Conservation (phyloP, 2,113 vertebrate genomes). For the Ceuthmochares aereus region DNA sequence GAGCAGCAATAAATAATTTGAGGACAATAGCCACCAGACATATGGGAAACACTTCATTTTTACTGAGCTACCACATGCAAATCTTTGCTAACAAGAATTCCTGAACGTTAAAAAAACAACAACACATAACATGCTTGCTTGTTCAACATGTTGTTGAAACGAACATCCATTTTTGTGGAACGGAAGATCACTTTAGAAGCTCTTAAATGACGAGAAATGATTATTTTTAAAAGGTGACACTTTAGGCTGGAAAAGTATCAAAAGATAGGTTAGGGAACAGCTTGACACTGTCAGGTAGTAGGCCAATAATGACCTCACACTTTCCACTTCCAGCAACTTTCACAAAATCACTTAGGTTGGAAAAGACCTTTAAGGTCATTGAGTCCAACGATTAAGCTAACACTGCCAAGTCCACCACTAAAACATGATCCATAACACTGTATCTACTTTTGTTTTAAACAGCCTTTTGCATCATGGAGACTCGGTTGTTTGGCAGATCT, state of each 20-base stretch:
- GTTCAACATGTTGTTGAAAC: neutral
- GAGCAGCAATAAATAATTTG: neutral
- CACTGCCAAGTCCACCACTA: no score
- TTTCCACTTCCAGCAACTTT: neutral
- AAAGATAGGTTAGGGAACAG: neutral
- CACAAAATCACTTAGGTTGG: no score
- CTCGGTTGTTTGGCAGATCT: neutral
- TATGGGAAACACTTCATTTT: conserved; percentile 30
- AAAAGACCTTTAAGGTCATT: no score
- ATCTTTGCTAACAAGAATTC: conserved; percentile 16
- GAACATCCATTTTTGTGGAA: neutral
- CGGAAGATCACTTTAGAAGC: neutral
- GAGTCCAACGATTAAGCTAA: no score
- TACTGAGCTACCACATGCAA: neutral
- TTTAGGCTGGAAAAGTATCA: neutral
- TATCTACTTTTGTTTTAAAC: neutral
- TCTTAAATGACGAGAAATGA: neutral
- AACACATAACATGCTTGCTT: neutral
- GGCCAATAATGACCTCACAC: neutral
- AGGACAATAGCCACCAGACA: conserved; percentile 22
- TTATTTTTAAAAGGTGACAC: neutral
- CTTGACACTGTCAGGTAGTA: neutral
- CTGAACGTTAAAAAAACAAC: neutral
- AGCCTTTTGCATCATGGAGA: neutral
- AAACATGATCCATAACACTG: no score